Evolutionary conservation across 2,888 invertebrate species (phyloP).

Genomic region (Bellardia bayeri): DNA sequence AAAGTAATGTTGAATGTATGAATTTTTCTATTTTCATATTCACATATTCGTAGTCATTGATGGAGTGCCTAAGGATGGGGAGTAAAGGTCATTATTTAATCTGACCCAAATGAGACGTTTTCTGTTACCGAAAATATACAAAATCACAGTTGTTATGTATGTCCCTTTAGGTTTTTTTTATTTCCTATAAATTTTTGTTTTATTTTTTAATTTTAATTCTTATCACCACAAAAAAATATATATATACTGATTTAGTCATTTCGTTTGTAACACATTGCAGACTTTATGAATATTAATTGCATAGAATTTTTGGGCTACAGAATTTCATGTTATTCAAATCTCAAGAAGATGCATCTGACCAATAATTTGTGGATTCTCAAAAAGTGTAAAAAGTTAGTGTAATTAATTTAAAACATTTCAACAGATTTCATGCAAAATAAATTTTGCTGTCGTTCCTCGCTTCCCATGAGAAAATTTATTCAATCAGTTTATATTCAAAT

Average conservation of each 20-base stretch:
- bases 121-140: neutral
- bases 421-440: too few relatives aligned
- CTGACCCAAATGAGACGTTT: constrained; percentile 48
- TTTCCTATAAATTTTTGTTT: neutral
- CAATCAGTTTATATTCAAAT: too few relatives aligned
- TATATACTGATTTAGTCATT: neutral
- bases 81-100: constrained; percentile 32
- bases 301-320: too few relatives aligned
- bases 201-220: neutral
- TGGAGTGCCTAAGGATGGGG: neutral
- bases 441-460: too few relatives aligned
- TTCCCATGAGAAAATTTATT: too few relatives aligned
- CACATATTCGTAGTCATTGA: neutral
- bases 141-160: constrained; percentile 9
- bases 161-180: constrained; percentile 9
- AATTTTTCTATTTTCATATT: constrained; percentile 53
- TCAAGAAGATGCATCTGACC: too few relatives aligned
- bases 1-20: constrained; percentile 36
- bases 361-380: too few relatives aligned
- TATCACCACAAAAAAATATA: too few relatives aligned
- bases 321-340: too few relatives aligned
- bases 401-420: too few relatives aligned
- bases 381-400: too few relatives aligned
- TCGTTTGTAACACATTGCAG: neutral
- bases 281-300: too few relatives aligned